Conservation (phyloP, 2,888 invertebrate species). For the Nomada ruficornis region DNA sequence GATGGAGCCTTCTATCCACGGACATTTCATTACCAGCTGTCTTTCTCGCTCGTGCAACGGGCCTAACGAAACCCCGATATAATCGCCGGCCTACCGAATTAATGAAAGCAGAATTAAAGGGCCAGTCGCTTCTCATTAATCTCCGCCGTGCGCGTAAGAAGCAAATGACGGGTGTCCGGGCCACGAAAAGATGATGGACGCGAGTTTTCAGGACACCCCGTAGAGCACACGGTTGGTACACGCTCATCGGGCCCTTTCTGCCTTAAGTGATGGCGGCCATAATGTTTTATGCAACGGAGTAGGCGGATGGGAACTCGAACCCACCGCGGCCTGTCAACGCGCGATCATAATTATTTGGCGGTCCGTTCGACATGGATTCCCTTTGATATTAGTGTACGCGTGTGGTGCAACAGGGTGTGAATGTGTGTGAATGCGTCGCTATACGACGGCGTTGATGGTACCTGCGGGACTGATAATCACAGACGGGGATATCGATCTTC, state of each 20-base stretch:
- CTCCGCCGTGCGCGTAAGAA: conserved; percentile 65
- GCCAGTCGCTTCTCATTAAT: conserved; percentile 71
- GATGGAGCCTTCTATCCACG: conserved; percentile 24
- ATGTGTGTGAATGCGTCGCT: neutral
- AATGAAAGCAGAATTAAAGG: conserved; percentile 72
- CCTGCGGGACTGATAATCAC: conserved; percentile 1
- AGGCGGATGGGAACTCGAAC: conserved; percentile 71
- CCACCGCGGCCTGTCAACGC: conserved; percentile 79
- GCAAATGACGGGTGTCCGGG: conserved; percentile 67
- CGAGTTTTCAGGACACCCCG: conserved; percentile 77
- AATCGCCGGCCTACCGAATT: conserved; percentile 70
- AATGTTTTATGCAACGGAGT: conserved; percentile 79
- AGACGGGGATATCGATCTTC: conserved; percentile 16
- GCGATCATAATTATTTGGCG: conserved; percentile 76
- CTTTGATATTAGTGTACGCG: neutral
- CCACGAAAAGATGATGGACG: conserved; percentile 67
- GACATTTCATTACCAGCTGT: conserved; percentile 55
- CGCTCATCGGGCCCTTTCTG: conserved; percentile 62
- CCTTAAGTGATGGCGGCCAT: conserved; percentile 78
- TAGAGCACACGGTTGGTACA: conserved; percentile 64
- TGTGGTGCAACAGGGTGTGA: neutral
- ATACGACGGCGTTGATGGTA: neutral
- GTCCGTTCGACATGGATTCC: conserved; percentile 44
- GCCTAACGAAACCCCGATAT: conserved; percentile 55
- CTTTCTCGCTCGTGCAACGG: conserved; percentile 6